phyloP scores from a whole-genome alignment of 2,888 invertebrate species.

The Blomia tropicalis region DNA sequence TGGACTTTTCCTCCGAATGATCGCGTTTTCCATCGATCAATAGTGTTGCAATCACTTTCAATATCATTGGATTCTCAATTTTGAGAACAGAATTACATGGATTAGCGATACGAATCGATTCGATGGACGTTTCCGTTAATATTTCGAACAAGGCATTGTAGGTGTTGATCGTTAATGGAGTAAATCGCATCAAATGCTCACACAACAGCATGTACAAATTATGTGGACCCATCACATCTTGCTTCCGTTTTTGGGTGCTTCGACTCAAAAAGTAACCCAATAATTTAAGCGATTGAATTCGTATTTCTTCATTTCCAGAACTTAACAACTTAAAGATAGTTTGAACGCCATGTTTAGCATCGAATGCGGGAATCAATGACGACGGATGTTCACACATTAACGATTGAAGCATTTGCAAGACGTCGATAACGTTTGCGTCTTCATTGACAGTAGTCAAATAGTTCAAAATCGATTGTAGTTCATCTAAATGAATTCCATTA shows the following conservation, averaged over 20 bases:
- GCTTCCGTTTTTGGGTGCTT: constrained; percentile 95
- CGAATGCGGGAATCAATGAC: constrained; percentile 97
- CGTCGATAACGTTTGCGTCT: constrained; percentile 69
- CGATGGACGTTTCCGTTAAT: constrained; percentile 25
- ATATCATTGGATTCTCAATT: constrained; percentile 56
- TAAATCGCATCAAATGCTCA: constrained; percentile 75
- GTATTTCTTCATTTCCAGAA: constrained; percentile 84
- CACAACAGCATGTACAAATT: constrained; percentile 93
- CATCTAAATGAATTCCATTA: constrained; percentile 93
- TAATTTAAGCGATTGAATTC: constrained; percentile 85
- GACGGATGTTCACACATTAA: constrained; percentile 97
- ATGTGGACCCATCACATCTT: constrained; percentile 96
- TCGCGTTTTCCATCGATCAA: constrained; percentile 72
- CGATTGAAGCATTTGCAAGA: constrained; percentile 86
- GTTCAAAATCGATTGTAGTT: constrained; percentile 92
- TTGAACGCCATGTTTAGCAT: constrained; percentile 84
- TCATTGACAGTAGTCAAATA: constrained; percentile 94
- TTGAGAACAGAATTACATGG: constrained; percentile 16
- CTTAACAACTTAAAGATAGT: constrained; percentile 91
- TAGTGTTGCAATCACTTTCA: constrained; percentile 93
- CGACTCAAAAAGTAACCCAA: constrained; percentile 93
- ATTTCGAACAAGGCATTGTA: constrained; percentile 96
- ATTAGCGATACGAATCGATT: constrained; percentile 16
- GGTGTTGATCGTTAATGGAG: constrained; percentile 74
- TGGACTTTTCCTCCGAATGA: constrained; percentile 31